phyloP scores from a whole-genome alignment of 2,113 vertebrate genomes.

The Paracanthobrama guichenoti region DNA sequence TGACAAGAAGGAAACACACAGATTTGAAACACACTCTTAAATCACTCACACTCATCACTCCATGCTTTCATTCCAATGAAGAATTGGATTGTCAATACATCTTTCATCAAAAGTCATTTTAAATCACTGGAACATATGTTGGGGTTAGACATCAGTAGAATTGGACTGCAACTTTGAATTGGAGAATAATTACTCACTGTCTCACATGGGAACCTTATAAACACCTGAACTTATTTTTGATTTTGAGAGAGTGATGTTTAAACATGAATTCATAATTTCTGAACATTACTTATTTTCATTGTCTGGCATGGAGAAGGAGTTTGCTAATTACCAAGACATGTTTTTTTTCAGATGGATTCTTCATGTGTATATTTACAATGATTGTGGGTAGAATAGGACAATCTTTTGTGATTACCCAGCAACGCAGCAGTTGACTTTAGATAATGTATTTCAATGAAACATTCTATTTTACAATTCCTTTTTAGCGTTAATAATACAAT shows the following conservation, averaged over 20 bases:
- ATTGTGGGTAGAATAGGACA: not conserved
- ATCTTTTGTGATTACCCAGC: not conserved
- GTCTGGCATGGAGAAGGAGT: not conserved
- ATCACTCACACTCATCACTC: not conserved
- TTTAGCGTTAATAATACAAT: not conserved
- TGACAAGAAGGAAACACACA: conserved; percentile 34
- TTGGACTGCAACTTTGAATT: not conserved
- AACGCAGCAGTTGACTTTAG: not conserved
- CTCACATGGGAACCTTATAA: too few relatives aligned
- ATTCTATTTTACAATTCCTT: conserved; percentile 8
- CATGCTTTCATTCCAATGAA: conserved; percentile 13
- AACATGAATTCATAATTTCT: not conserved
- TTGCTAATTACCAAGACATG: not conserved
- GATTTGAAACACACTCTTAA: conserved; percentile 16
- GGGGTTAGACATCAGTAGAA: not conserved
- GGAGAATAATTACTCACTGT: not conserved
- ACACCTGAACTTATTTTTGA: not conserved
- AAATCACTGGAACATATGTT: conserved; percentile 6
- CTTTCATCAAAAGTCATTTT: conserved; percentile 13
- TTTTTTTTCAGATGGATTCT: not conserved
- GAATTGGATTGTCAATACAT: conserved; percentile 22
- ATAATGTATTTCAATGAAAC: conserved; percentile 6
- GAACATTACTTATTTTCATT: not conserved
- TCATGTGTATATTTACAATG: not conserved
- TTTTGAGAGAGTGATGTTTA: not conserved